These are phyloP conservation scores for Uloborus diversus DNA, from an alignment of 1,140 invertebrate species.

Conservation along the genomic window DNA sequence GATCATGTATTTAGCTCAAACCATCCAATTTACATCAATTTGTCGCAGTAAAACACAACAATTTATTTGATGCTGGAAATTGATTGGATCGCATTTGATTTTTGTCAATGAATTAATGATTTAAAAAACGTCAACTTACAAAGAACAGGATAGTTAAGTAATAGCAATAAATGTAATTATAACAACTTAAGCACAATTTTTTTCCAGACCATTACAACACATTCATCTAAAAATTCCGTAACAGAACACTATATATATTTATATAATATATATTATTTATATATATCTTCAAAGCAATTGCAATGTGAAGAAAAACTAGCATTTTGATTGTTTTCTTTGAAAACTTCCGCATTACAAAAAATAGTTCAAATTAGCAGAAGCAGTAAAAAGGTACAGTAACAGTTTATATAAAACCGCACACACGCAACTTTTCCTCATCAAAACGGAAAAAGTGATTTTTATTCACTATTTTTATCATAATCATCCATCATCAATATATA, in stretches of 20 bases:
- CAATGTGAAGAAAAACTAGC: constrained; percentile 55
- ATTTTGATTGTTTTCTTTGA: constrained; percentile 56
- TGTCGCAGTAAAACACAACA: constrained; percentile 44
- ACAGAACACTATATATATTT: constrained; percentile 56
- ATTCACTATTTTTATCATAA: constrained; percentile 28
- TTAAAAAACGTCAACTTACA: constrained; percentile 47
- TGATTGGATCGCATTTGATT: constrained; percentile 44
- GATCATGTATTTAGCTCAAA: constrained; percentile 50
- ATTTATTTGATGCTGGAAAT: constrained; percentile 39
- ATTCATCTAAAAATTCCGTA: constrained; percentile 47
- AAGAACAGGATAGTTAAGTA: constrained; percentile 37
- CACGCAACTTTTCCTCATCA: constrained; percentile 39
- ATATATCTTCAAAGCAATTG: constrained; percentile 56
- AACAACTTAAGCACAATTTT: constrained; percentile 43
- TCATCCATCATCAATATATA: constrained; percentile 43
- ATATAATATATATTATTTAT: constrained; percentile 54
- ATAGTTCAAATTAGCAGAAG: constrained; percentile 53
- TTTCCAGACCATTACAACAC: constrained; percentile 47
- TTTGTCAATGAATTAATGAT: constrained; percentile 43
- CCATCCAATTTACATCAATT: constrained; percentile 50
- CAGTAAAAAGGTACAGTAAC: constrained; percentile 53
- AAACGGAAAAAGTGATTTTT: constrained; percentile 46
- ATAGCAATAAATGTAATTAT: constrained; percentile 30
- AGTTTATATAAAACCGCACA: constrained; percentile 55
- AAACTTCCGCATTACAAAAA: constrained; percentile 56